Base-by-base conservation (phyloP, 2,797 vertebrate species). In the Scarus forsteni region DNA sequence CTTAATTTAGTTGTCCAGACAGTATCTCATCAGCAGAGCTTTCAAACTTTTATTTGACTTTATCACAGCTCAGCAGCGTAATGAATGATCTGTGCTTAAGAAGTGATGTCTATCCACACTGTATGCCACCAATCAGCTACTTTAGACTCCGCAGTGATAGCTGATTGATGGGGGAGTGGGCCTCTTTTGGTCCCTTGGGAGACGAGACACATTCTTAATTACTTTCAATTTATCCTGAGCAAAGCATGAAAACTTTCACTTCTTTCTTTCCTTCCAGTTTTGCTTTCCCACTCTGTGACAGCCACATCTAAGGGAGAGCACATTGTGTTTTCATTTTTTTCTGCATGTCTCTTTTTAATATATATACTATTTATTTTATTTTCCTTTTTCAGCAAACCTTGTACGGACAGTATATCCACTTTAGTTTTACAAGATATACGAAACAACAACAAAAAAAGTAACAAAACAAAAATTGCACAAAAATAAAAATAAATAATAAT, bases 181-280 rank as follows among this genome's bases (percentile, higher is more conserved):
- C 15, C 55, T 57, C 63, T 11, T n/a, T 78, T 44, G 40, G 69
- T 75, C 83, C 74, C 79, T 14, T 8, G 61, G 83, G 83, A 84
- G 69, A 76, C 16, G 11, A 75, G 50, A 35, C 77, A 61, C 71
- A 59, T 81, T 72, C 66, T 87, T 93, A 92, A 94, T 93, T 92
- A 91, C 79, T 77, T 69, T 69, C 62, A 87, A 81, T 92, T 92
- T 92, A 92, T 92, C 87, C 72, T 74, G 43, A 85, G 64, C 73
- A 81, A 80, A 85, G 73, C 72, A 51, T 77, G 80, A 52, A 81
- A 82, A 77, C 54, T 66, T 81, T 76, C n/a, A 56, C 60, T 79
- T 85, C 68, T 39, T 46, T 57, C 70, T 79, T 45, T 40, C 65
- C 53, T 66, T 27, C 43, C 1, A 0, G 8, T 64, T 35, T 67